Base-by-base conservation (phyloP, 2,797 vertebrate species). In the Poecilia gillii region DNA sequence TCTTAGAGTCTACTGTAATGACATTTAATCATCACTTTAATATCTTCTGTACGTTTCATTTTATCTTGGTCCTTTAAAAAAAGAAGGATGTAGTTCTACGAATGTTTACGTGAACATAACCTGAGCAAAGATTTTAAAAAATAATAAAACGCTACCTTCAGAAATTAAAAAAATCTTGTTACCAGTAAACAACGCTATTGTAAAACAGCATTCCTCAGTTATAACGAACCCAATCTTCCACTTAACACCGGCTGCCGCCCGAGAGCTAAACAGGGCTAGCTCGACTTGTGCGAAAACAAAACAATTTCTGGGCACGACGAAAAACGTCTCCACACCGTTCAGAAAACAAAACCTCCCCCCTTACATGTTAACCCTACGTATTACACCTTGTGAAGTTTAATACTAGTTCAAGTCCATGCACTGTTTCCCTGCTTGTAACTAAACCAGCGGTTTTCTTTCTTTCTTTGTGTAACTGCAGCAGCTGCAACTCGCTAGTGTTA, bases 381-480 rank as follows among this genome's bases (percentile, higher is more conserved):
- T 43, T 45, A 43, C 39, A 1, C 11, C 2, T 23, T 6, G 11
- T 13, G n/a, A 45, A 2, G 11, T n/a, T 2, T n/a, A 70, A 45
- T 41, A 3, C 39, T n/a, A 2, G 39, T 16, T 2, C 11, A 45
- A 1, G 41, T n/a, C 88, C 89, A 90, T 25, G 23, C 0, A 0
- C 2, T 2, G 76, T 2, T 28, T 47, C 18, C 8, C 20, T 53
- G 47, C 46, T 45, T 64, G 20, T 72, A 47, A 78, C 84, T 33
- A 80, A 88, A 90, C 78, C 83, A 81, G 46, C 74, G 73, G 62
- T 82, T 82, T 82, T 84, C 77, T 89, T 84, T n/a, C 47, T 79
- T 45, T 41, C 39, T 94, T 94, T 94, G 93, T 94, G 91, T 91
- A 89, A 90, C 90, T 94, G 92, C 92, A 87, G 90, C 91, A 49